Evolutionary conservation across 2,113 vertebrate species (phyloP), one percentile per base, ranked within the genome.

Genomic region (Prietella phreatophila): DNA sequence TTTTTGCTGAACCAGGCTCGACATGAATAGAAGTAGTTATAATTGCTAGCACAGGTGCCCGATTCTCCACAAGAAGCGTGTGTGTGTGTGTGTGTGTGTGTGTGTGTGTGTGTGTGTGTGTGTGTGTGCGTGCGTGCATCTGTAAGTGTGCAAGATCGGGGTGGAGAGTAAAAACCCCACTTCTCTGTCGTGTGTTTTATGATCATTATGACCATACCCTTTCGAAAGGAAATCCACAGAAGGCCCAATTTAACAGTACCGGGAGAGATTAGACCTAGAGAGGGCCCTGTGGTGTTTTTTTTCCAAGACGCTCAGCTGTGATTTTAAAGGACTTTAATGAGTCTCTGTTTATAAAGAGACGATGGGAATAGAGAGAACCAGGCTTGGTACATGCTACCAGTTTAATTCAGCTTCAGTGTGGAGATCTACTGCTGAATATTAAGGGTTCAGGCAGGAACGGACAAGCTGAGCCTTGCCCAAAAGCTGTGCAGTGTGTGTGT

Each of bases 401-500:
- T 25, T 71, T 75, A 17, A 75, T 39, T 84, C 82, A 73, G 27
- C 33, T 33, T 58, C 33, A 7, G 33, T 78, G 42, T 39, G 58
- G 20, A 87, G 82, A 39, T 25, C 58, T 83, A 60, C 5, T 33
- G 80, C 65, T 85, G 75, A 88, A 88, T 85, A 58, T 69, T 83
- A 84, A 84, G 73, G 87, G 33, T 85, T 80, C 22, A 47, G 82
- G 82, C 82, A 88, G 82, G 19, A 88, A 85, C 83, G 61, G 78
- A 80, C 87, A 88, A 84, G 87, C 73, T 80, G 87, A 65, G 82
- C 87, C 82, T 67, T 84, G 82, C 76, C 61, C 33, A 69, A 69
- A 79, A 19, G 27, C 71, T 79, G 87, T 79, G 87, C 47, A 73
- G 67, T 73, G 33, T 79, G 50, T 47, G 33, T 60, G 27, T 58